Base-by-base conservation (phyloP, 2,888 invertebrate genomes). In the Endomychus coccineus region DNA sequence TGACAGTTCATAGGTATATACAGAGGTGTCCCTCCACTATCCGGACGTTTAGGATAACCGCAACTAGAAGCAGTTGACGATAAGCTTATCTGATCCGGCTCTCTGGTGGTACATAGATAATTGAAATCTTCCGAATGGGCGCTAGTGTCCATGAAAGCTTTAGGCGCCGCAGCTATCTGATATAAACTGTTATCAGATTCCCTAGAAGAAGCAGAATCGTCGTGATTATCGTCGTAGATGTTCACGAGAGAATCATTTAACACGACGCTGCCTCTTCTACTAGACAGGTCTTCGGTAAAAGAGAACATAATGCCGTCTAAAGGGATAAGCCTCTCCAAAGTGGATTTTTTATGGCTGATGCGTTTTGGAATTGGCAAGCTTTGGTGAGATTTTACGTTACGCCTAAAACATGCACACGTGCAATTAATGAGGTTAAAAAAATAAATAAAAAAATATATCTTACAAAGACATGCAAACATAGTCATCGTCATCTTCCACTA, bases 71-170 rank as follows among this genome's bases (percentile, higher is more conserved):
- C 71, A 3, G 71, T 70, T 7, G 75, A 75, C 23, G 75, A 75
- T 42, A 77, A 64, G 58, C 76, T 76, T 55, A 77, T 70, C 58
- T 75, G 74, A 55, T 78, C 77, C 17, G 70, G 68, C 51, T 77
- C 77, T 42, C 74, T 64, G 42, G 64, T 65, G 30, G 67, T 64
- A 50, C 68, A 70, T 47, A 70, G 46, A 45, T 57, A 65, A 39
- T 59, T 55, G 48, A 72, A 55, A 50, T 76, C 75, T 49, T 76
- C 76, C 25, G 74, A 73, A 50, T 71, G 69, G 49, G 68, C 71
- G 57, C 71, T 71, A 39, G 70, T 66, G 48, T 74, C 74, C 67
- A 71, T 69, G 51, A 72, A 68, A 39, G 71, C 70, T 49, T 71
- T 72, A 30, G 74, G 71, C 36, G 67, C 68, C 45, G 73, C 68